These are phyloP conservation scores for Leptinotarsa juncta DNA, from an alignment of 2,888 invertebrate genomes.

Conservation along the genomic window DNA sequence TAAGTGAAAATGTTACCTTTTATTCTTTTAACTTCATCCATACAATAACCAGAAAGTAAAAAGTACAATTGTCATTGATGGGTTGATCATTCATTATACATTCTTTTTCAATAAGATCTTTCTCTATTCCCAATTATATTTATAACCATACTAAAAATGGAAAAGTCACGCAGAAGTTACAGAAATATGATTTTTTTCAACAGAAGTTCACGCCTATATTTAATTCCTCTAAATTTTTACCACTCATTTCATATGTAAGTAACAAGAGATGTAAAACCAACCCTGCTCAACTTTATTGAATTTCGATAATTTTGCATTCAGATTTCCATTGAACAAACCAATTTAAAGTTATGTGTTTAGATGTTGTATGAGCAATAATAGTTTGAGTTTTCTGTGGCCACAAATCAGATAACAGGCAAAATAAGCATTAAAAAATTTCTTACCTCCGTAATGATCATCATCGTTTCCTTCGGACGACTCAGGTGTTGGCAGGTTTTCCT, in stretches of 20 bases:
- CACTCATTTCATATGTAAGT: too few species aligned
- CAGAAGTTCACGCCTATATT: too few species aligned
- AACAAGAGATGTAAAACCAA: slow-evolving; percentile 50
- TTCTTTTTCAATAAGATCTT: too few species aligned
- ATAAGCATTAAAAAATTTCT: slow-evolving; percentile 58
- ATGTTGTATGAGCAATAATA: slow-evolving; percentile 5
- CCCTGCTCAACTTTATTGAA: slow-evolving; percentile 51
- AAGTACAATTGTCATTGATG: not conserved
- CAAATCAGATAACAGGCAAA: slow-evolving; percentile 25
- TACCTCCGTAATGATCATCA: slow-evolving; percentile 79
- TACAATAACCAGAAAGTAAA: not conserved
- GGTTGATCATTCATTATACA: not conserved
- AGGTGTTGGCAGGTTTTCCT: slow-evolving; percentile 72
- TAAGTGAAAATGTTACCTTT: too few species aligned
- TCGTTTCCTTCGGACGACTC: slow-evolving; percentile 78
- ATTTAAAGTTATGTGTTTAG: slow-evolving; percentile 14
- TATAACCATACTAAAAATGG: too few species aligned
- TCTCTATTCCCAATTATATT: too few species aligned
- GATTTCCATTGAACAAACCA: slow-evolving; percentile 10
- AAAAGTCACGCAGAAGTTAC: too few species aligned
- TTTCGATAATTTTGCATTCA: slow-evolving; percentile 39
- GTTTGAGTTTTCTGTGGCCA: slow-evolving; percentile 20
- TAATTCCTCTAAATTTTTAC: too few species aligned
- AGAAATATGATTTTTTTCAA: too few species aligned
- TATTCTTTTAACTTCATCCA: too few species aligned